phyloP scores from a whole-genome alignment of 2,888 invertebrate species.

The Zaprionus obscuricornis region DNA sequence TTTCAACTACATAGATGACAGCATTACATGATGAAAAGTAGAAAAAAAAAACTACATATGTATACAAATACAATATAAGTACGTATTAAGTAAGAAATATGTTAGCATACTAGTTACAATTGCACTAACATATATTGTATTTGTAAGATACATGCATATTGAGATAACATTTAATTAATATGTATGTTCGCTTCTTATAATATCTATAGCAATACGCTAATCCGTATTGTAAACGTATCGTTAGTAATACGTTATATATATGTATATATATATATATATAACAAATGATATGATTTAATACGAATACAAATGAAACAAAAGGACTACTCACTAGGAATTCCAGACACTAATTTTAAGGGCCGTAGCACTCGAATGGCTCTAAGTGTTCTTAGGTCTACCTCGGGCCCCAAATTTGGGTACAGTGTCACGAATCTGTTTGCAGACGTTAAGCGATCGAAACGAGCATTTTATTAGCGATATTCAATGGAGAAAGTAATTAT shows the following conservation, averaged over 20 bases:
- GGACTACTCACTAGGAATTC: slow-evolving; percentile 99
- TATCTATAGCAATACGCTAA: slow-evolving; percentile 37
- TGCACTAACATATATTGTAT: too few relatives aligned
- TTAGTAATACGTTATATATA: not conserved
- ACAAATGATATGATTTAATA: slow-evolving; percentile 8
- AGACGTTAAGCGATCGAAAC: slow-evolving; percentile 66
- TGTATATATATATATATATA: not conserved
- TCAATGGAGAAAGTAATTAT: slow-evolving; percentile 15
- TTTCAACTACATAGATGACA: too few relatives aligned
- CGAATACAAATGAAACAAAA: slow-evolving; percentile 30
- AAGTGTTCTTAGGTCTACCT: slow-evolving; percentile 99
- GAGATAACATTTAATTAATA: not conserved
- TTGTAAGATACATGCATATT: slow-evolving; percentile 26
- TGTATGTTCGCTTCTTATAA: not conserved
- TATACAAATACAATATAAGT: too few relatives aligned
- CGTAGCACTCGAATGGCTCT: slow-evolving; percentile 99
- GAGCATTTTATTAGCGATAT: slow-evolving; percentile 66
- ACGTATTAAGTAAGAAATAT: too few relatives aligned
- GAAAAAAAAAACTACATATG: too few relatives aligned
- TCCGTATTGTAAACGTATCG: slow-evolving; percentile 15
- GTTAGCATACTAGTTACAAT: too few relatives aligned
- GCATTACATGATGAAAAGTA: too few relatives aligned
- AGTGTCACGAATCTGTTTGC: slow-evolving; percentile 95
- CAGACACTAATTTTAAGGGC: slow-evolving; percentile 99
- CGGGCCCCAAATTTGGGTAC: slow-evolving; percentile 93